Evolutionary conservation across 2,113 vertebrate species (phyloP), one percentile per base, ranked within the genome.

Genomic region (Microcebus lehilahytsara): DNA sequence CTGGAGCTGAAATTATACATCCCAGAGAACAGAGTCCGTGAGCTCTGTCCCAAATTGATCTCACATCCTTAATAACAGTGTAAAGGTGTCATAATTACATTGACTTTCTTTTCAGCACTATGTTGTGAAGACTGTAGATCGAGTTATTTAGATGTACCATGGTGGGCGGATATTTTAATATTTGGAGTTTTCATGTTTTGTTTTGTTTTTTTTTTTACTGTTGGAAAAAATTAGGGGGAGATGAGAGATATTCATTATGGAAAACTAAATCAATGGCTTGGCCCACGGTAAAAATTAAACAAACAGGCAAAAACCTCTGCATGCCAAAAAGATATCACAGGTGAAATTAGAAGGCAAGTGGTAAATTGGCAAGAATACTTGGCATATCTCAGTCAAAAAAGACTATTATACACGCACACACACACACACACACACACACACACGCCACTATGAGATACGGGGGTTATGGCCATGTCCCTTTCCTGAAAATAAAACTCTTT

Each of bases 381-480:
- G 32, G 16, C 22, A 7, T 0, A 9, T 0, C 9, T 32, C 8
- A 3, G 4, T 16, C 51, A n/a, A n/a, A 3, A 42, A 53, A 78
- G 1, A 32, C 30, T 3, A 11, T 10, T 3, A 53, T 1, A 9
- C 0, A 11, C 10, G 9, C 3, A 25, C 1, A 64, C 34, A 64
- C 11, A 23, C 5, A 60, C 3, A 60, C 46, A 49, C 46, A 49
- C 46, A 49, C 46, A 49, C 46, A 49, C 46, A 11, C 46, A 49
- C 9, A 49, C 10, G 7, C 7, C 42, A 42, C 42, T 5, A 60
- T 22, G 23, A 67, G n/a, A 79, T 49, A 5, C 0, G 13, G 22
- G 17, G 22, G 46, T 37, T n/a, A 1, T 25, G 64, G 58, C 1
- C 2, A n/a, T 17, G 32, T 19, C 6, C 22, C 62, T 46, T 64